phyloP scores from a whole-genome alignment of 2,113 vertebrate genomes.

The Caranx ignobilis region DNA sequence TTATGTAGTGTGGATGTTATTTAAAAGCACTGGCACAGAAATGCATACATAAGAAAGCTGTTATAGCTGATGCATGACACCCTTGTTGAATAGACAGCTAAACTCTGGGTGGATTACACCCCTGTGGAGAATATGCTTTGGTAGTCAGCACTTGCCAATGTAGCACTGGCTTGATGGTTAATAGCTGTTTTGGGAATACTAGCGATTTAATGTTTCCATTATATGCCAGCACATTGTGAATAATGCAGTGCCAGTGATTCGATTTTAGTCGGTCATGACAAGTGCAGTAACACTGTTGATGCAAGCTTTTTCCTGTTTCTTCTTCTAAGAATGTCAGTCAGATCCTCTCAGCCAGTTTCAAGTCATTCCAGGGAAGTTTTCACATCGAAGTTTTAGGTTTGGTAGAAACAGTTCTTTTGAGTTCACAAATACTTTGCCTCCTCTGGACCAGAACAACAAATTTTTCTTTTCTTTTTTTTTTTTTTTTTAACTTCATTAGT shows the following conservation, averaged over 20 bases:
- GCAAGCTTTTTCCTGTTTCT: too few relatives aligned
- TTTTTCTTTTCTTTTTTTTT: not conserved
- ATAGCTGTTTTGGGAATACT: constrained; percentile 35
- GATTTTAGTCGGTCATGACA: not conserved
- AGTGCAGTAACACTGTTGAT: not conserved
- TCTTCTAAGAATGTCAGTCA: too few relatives aligned
- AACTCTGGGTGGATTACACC: not conserved
- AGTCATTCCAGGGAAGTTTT: too few relatives aligned
- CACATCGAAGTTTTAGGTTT: too few relatives aligned
- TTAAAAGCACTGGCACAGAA: not conserved
- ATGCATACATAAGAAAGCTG: constrained; percentile 2
- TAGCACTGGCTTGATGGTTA: constrained; percentile 12
- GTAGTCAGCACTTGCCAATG: constrained; percentile 3
- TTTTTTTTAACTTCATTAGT: not conserved
- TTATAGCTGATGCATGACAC: not conserved
- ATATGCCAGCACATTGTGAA: constrained; percentile 3
- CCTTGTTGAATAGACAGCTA: not conserved
- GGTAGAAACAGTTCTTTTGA: too few relatives aligned
- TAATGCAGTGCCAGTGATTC: constrained; percentile 30
- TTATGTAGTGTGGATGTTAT: not conserved
- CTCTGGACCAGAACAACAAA: not conserved
- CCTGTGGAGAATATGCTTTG: constrained; percentile 14
- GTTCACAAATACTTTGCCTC: too few relatives aligned
- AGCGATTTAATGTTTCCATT: constrained; percentile 49
- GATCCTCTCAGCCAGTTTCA: too few relatives aligned